Conservation (phyloP, 2,113 vertebrate species). For the Tachycineta bicolor region DNA sequence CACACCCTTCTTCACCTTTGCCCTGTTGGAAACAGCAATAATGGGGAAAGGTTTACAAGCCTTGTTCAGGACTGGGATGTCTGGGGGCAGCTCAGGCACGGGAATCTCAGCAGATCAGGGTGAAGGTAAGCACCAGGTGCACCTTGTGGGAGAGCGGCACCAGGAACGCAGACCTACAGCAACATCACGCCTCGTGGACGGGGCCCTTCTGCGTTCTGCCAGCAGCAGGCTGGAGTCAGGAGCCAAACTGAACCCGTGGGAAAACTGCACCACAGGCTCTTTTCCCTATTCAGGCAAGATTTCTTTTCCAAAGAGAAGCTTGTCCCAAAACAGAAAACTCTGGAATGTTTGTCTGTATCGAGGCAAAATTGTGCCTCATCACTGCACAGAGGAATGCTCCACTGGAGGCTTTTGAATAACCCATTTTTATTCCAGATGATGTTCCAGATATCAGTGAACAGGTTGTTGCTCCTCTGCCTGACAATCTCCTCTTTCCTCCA, state of each 20-base stretch:
- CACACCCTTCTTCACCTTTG: conserved; percentile 83
- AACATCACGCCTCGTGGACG: not conserved
- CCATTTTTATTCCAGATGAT: not conserved
- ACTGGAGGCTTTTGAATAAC: not conserved
- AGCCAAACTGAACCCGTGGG: not conserved
- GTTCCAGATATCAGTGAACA: not conserved
- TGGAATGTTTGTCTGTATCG: not conserved
- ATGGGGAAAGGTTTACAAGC: not conserved
- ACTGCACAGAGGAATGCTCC: not conserved
- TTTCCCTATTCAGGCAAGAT: not conserved
- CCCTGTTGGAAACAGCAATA: conserved; percentile 59
- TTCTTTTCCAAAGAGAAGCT: not conserved
- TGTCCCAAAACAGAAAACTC: not conserved
- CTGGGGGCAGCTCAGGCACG: not conserved
- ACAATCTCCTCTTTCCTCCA: not conserved
- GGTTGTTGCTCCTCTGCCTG: not conserved
- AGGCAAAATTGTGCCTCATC: not conserved
- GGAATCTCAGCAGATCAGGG: not conserved
- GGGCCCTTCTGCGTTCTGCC: not conserved
- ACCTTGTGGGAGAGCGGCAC: not conserved
- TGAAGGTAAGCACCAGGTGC: not conserved
- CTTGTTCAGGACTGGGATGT: not conserved
- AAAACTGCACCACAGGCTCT: not conserved
- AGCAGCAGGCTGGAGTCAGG: not conserved
- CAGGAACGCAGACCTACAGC: not conserved